Percentiles rank a stretch among this genome's conserved stretches.
Evolutionary conservation across 2,888 invertebrate species (phyloP).

Genomic region (Scaptomyza parva): DNA sequence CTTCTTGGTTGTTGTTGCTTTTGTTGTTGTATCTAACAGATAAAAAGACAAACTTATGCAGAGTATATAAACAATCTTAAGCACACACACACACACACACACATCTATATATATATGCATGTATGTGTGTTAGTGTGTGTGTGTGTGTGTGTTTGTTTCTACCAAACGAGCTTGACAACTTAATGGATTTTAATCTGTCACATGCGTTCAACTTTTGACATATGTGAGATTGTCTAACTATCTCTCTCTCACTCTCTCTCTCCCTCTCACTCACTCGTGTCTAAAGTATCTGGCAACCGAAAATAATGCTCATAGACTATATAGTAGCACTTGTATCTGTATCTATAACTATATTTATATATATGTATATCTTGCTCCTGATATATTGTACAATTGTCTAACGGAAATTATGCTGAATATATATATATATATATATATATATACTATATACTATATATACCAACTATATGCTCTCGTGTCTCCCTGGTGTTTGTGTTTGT

Average conservation of each 20-base stretch:
- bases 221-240: conserved; percentile 41
- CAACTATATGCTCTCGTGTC: conserved; percentile 18
- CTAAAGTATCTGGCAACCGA: conserved; percentile 45
- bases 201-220: conserved; percentile 74
- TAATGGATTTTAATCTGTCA: conserved; percentile 83
- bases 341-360: conserved; percentile 44
- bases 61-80: not conserved
- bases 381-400: conserved; percentile 74
- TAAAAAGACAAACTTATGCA: not conserved
- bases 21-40: conserved; percentile 20
- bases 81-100: not conserved
- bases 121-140: not conserved
- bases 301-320: conserved; percentile 5
- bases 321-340: conserved; percentile 29
- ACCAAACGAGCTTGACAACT: conserved; percentile 72
- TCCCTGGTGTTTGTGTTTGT: conserved; percentile 57
- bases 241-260: conserved; percentile 13
- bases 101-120: not conserved
- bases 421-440: conserved; percentile 27
- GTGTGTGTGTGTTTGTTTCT: not conserved
- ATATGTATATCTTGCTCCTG: conserved; percentile 33
- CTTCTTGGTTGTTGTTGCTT: no score
- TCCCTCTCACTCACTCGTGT: conserved; percentile 14
- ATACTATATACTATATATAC: conserved; percentile 17
- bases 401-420: conserved; percentile 68